Conservation (phyloP, 2,888 invertebrate species). For the Epistrophe eligans region DNA sequence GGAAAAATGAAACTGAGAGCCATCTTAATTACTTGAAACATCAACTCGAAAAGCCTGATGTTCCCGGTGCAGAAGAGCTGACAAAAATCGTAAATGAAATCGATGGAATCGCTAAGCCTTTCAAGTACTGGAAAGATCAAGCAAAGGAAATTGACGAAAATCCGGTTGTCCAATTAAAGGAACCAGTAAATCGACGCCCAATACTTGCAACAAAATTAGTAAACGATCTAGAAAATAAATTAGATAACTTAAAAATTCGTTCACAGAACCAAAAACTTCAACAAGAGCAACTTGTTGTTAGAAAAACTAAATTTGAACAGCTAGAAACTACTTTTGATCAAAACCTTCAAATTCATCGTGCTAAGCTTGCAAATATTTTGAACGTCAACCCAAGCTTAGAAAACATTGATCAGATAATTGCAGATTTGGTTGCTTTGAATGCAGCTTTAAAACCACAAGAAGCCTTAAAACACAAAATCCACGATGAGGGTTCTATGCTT, state of each 20-base stretch:
- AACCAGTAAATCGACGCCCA: constrained; percentile 89
- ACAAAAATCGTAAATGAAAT: constrained; percentile 89
- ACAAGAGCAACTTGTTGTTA: constrained; percentile 89
- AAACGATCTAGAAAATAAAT: constrained; percentile 89
- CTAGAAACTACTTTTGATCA: constrained; percentile 89
- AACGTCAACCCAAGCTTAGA: constrained; percentile 80
- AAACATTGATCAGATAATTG: constrained; percentile 83
- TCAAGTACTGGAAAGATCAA: constrained; percentile 89
- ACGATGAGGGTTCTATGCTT: constrained; percentile 90
- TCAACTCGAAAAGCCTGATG: constrained; percentile 89
- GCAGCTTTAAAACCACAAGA: constrained; percentile 86
- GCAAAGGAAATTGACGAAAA: constrained; percentile 89
- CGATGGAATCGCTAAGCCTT: constrained; percentile 87
- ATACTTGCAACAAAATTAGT: constrained; percentile 90
- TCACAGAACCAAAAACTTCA: constrained; percentile 88
- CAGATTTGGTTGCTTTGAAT: constrained; percentile 85
- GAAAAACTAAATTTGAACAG: constrained; percentile 91
- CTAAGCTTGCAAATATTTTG: constrained; percentile 80
- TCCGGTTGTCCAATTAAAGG: constrained; percentile 88
- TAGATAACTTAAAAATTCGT: constrained; percentile 88
- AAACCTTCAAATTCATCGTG: constrained; percentile 85
- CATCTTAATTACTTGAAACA: constrained; percentile 92
- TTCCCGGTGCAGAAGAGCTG: constrained; percentile 89
- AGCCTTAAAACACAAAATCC: constrained; percentile 88
- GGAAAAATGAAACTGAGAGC: constrained; percentile 91